Base-by-base conservation (phyloP, 2,113 vertebrate species). In the Percopsis transmontana region DNA sequence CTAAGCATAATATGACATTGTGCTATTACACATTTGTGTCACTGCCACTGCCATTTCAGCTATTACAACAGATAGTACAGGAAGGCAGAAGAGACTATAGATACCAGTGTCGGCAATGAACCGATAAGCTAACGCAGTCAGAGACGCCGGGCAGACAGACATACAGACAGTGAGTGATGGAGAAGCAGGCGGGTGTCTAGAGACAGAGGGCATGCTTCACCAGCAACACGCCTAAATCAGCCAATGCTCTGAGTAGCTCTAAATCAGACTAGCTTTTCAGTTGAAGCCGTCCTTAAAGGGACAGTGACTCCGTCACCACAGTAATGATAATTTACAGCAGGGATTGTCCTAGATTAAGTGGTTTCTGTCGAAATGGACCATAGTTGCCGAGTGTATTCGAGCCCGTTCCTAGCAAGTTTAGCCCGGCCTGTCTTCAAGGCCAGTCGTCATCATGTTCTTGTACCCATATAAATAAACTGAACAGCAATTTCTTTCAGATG, bases 251-350 rank as follows among this genome's bases (percentile, higher is more conserved):
- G n/a, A n/a, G n/a, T n/a, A n/a, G n/a, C n/a, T n/a, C n/a, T n/a
- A n/a, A n/a, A n/a, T 85, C 76, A 81, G 86, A 89, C 80, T 81
- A 81, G 85, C 84, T 86, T 66, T 3, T 11, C 76, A 50, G 68
- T 68, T 68, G 58, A 76, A 73, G 41, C 41, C 15, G 2, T 74
- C 68, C 68, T 79, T 19, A 9, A 64, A 0, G 74, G 54, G 58
- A 79, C 64, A 72, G 53, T 27, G 59, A 45, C 5, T 38, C 76
- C 70, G 79, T 80, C 80, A 68, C 57, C 42, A 8, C 23, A 40
- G 69, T 76, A 74, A 84, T 80, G 72, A 84, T 81, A 63, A 85
- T 77, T 80, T 84, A 80, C 70, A 65, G 72, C 24, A 44, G 60
- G 68, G 58, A 74, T 62, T 67, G 60, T 58, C 58, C 61, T 7